Evolutionary conservation across 2,797 vertebrate genomes (phyloP), one percentile per base, ranked within the genome.

Genomic region (Squalus acanthias): DNA sequence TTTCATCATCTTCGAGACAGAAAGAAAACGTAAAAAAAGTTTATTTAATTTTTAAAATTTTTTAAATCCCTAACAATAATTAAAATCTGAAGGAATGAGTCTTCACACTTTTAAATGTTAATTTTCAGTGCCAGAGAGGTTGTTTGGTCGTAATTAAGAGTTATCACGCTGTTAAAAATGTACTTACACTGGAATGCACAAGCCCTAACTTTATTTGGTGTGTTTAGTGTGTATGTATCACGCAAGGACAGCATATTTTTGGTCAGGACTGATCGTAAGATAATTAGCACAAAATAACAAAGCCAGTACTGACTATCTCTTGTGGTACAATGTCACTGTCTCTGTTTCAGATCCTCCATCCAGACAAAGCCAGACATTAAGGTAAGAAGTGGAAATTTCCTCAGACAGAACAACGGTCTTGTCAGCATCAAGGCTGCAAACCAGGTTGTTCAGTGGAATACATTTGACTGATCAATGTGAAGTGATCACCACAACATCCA

Each of bases 311-410:
- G 69, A 95, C 22, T 1, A 65, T 33, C 63, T 12, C 60, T 63
- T 63, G 10, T 72, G 69, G 3, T 70, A n/a, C 33, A n/a, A n/a
- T 53, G 65, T 95, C 26, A 33, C 29, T n/a, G 29, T 74, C 17
- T 76, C 24, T 72, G 15, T 95, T 95, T n/a, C 67, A 95, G 94
- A 95, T 76, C 53, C 94, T 95, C 70, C 70, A 33, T 95, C 94
- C 94, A 95, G 50, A 69, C 94, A 95, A 95, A 95, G 94, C 70
- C 69, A 95, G 12, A 57, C 94, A 76, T 74, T 95, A 76, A 76
- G 94, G 94, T 95, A 95, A 95, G 46, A 57, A 29, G 20, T 57
- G 1, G 29, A 72, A 9, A 33, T 76, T 60, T 57, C 7, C 50
- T 74, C 50, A 95, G 46, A 70, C 22, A 57, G 87, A 92, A 7